These are phyloP conservation scores for Pristionchus entomophagus DNA, from an alignment of 2,888 invertebrate genomes.

Conservation along the genomic window DNA sequence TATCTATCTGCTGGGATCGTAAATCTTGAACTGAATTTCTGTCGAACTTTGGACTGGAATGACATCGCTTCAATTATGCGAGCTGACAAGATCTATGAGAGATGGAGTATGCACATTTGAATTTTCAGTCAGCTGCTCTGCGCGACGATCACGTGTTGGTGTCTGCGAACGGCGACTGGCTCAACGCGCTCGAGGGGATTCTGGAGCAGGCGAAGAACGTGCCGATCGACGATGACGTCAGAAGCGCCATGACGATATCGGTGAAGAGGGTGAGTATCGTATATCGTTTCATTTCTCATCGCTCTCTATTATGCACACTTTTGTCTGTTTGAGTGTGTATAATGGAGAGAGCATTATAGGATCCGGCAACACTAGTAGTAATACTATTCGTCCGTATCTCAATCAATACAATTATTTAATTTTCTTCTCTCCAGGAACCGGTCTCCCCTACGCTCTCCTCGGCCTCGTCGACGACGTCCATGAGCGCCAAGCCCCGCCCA, in stretches of 20 bases:
- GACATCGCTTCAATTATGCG: too few species aligned
- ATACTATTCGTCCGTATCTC: too few species aligned
- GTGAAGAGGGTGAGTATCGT: conserved; percentile 27
- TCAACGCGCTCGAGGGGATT: conserved; percentile 36
- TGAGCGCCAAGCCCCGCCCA: not conserved
- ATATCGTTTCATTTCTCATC: too few species aligned
- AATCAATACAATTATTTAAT: too few species aligned
- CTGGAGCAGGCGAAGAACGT: not conserved
- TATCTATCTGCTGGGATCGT: not conserved
- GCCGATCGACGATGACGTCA: conserved; percentile 37
- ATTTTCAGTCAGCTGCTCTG: not conserved
- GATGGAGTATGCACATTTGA: too few species aligned
- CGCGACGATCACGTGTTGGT: not conserved
- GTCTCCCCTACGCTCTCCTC: conserved; percentile 6
- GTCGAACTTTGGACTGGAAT: too few species aligned
- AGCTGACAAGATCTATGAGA: too few species aligned
- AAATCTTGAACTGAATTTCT: too few species aligned
- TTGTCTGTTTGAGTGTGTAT: too few species aligned
- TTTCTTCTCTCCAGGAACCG: too few species aligned
- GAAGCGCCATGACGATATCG: conserved; percentile 15
- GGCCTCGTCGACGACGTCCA: conserved; percentile 17
- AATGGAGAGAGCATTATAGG: not conserved
- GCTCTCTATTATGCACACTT: too few species aligned
- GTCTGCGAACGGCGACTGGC: conserved; percentile 22
- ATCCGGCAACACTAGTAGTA: not conserved